Conservation (phyloP, 2,113 vertebrate species). For the Tachysurus fulvidraco region DNA sequence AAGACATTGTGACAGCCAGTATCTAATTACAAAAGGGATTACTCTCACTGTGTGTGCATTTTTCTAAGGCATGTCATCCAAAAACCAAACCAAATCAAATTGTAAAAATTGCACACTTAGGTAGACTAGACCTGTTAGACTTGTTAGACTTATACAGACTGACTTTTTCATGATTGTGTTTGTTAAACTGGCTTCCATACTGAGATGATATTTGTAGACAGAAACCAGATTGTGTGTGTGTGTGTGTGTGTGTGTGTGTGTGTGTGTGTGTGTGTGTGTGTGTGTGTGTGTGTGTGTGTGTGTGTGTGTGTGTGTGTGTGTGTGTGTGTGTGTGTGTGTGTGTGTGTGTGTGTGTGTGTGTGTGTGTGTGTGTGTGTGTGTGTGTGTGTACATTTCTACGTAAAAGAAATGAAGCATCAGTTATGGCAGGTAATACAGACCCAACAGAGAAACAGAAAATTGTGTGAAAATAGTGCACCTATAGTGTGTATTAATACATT, state of each 20-base stretch:
- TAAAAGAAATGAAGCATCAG: not conserved
- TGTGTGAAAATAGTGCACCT: not conserved
- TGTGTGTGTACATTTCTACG: not conserved
- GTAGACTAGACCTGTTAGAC: not conserved
- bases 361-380: no score
- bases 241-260: not conserved
- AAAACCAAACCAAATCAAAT: not conserved
- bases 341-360: no score
- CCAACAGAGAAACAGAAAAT: not conserved
- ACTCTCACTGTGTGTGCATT: not conserved
- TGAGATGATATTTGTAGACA: not conserved
- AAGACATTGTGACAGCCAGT: not conserved
- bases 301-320: no score
- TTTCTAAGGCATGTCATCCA: not conserved
- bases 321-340: no score
- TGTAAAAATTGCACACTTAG: not conserved
- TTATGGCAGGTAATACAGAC: not conserved
- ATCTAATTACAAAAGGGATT: not conserved
- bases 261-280: not conserved
- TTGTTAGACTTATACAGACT: not conserved
- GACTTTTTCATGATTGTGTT: not conserved
- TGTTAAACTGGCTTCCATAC: not conserved
- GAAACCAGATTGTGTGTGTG: no score
- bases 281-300: not conserved
- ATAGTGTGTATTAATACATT: not conserved